Percentiles rank a stretch among this genome's conserved stretches.
Conservation (phyloP, 2,113 vertebrate genomes). For the Microcebus tavaratra region DNA sequence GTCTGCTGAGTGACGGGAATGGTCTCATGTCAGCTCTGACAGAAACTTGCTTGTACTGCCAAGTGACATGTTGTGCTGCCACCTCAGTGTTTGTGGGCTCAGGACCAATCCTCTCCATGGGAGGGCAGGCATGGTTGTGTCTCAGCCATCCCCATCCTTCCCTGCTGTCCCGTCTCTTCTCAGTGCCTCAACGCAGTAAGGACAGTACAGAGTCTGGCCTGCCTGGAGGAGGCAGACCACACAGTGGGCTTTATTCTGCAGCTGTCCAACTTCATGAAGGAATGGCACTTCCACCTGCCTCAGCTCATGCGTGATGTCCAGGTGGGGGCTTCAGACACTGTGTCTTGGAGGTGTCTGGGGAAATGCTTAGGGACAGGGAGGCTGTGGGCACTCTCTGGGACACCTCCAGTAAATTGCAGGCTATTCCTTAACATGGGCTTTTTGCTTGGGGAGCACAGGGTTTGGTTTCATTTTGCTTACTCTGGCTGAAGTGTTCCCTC, state of each 20-base stretch:
- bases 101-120: neutral
- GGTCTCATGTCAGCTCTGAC: neutral
- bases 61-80: no score
- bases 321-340: constrained; percentile 75
- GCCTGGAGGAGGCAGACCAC: constrained; percentile 97
- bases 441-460: neutral
- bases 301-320: constrained; percentile 94
- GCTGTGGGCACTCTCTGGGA: neutral
- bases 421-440: fast-evolving
- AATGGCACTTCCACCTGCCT: constrained; percentile 98
- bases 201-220: constrained; percentile 94
- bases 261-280: constrained; percentile 95
- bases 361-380: neutral
- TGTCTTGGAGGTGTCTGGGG: neutral
- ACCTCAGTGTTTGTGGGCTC: neutral
- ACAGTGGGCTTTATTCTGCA: constrained; percentile 98
- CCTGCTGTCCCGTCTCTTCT: neutral
- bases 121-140: neutral
- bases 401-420: neutral
- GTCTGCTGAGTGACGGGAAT: neutral
- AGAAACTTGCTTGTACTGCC: neutral
- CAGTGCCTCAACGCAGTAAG: constrained; percentile 97
- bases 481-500: neutral
- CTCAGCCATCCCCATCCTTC: neutral
- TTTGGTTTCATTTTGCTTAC: neutral